These are phyloP conservation scores for Zosterops borbonicus DNA, from an alignment of 2,113 vertebrate genomes.

Conservation along the genomic window DNA sequence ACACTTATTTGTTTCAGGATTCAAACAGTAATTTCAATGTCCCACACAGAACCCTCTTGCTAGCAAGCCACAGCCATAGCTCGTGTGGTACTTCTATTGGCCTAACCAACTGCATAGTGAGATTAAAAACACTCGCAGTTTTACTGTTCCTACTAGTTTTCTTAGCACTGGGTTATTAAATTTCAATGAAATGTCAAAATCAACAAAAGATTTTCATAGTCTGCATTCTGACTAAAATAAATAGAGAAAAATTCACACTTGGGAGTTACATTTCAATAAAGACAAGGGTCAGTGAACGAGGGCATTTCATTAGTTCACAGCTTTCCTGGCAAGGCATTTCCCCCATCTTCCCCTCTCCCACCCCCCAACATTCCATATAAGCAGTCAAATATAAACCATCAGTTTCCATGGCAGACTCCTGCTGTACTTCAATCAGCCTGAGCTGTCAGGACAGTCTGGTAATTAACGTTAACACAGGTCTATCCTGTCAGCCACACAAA, in stretches of 20 bases:
- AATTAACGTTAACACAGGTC: background rate
- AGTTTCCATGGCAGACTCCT: background rate
- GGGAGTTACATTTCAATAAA: conserved; percentile 4
- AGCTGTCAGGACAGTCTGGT: background rate
- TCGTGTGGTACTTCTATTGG: background rate
- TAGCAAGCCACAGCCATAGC: background rate
- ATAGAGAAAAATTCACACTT: background rate
- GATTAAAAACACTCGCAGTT: background rate
- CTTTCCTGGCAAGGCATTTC: background rate
- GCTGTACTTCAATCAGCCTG: conserved; percentile 9
- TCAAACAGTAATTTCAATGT: background rate
- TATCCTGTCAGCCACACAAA: background rate
- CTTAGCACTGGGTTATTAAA: background rate
- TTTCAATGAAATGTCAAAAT: background rate
- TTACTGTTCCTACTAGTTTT: background rate
- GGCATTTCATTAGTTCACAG: background rate
- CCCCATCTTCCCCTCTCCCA: rapidly evolving
- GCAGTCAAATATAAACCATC: background rate
- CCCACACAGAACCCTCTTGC: background rate
- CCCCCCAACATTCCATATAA: background rate
- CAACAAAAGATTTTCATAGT: background rate
- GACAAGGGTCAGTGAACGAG: background rate
- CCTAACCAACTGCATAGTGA: background rate
- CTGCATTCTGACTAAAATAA: background rate
- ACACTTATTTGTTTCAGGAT: background rate